phyloP scores from a whole-genome alignment of 2,113 vertebrate species.

The Carassius gibelio region DNA sequence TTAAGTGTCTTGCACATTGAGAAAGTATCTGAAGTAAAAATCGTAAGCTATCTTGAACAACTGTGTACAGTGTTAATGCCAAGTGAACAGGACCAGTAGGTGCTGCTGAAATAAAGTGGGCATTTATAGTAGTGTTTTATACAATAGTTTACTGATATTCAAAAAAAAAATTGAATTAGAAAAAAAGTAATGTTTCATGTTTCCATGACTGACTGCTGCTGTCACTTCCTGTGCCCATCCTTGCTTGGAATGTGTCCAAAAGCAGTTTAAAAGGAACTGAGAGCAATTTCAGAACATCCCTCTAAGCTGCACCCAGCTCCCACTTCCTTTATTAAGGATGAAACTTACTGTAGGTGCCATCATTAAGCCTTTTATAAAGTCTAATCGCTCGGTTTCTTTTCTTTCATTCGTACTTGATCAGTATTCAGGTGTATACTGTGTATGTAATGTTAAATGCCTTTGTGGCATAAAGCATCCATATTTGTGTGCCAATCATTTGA shows the following conservation, averaged over 20 bases:
- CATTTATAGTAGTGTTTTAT: background rate
- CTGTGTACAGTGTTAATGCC: background rate
- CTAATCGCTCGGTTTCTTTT: background rate
- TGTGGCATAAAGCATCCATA: background rate
- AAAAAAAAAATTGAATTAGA: background rate
- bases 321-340: conserved; percentile 14
- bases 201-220: background rate
- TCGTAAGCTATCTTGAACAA: background rate
- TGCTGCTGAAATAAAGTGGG: background rate
- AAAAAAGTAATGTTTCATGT: background rate
- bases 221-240: background rate
- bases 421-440: background rate
- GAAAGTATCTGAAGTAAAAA: background rate
- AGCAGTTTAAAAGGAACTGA: conserved; percentile 3
- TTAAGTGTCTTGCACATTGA: background rate
- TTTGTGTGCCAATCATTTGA: background rate
- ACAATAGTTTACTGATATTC: background rate
- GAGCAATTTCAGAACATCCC: background rate
- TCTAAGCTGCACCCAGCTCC: background rate
- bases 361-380: background rate
- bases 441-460: background rate
- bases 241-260: conserved; percentile 4
- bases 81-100: background rate
- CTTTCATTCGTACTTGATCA: background rate
- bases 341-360: background rate